phyloP scores from a whole-genome alignment of 2,113 vertebrate species.

The Butastur rufipennis region DNA sequence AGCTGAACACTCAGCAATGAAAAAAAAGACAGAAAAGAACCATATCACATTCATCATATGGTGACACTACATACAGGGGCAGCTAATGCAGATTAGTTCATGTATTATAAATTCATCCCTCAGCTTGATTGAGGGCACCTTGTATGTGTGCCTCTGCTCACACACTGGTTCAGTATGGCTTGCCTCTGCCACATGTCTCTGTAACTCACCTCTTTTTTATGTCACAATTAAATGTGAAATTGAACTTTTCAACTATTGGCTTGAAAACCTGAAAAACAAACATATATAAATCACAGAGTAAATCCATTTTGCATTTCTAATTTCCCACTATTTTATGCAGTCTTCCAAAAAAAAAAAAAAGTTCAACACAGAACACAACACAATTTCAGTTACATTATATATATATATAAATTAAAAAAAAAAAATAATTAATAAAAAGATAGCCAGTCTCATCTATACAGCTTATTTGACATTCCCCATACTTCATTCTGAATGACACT shows the following conservation, averaged over 20 bases:
- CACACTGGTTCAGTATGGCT: background rate
- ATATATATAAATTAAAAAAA: background rate
- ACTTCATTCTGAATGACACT: background rate
- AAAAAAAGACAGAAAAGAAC: background rate
- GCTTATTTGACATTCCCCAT: background rate
- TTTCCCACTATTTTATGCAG: background rate
- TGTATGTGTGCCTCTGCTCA: background rate
- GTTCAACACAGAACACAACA: background rate
- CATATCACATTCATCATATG: background rate
- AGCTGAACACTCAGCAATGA: background rate
- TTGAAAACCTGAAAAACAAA: conserved; percentile 88
- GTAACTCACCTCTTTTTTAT: conserved; percentile 86
- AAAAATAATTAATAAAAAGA: background rate
- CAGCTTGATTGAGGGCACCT: background rate
- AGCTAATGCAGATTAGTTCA: background rate
- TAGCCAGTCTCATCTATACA: background rate
- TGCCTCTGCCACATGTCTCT: background rate
- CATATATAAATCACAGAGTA: background rate
- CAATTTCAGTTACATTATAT: background rate
- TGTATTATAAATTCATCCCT: background rate
- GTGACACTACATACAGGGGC: background rate
- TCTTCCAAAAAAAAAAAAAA: background rate
- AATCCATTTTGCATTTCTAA: background rate
- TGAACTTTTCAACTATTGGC: conserved; percentile 89
- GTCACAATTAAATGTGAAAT: conserved; percentile 88